These are phyloP conservation scores for Macquaria ambigua DNA, from an alignment of 2,113 vertebrate genomes.

Conservation along the genomic window DNA sequence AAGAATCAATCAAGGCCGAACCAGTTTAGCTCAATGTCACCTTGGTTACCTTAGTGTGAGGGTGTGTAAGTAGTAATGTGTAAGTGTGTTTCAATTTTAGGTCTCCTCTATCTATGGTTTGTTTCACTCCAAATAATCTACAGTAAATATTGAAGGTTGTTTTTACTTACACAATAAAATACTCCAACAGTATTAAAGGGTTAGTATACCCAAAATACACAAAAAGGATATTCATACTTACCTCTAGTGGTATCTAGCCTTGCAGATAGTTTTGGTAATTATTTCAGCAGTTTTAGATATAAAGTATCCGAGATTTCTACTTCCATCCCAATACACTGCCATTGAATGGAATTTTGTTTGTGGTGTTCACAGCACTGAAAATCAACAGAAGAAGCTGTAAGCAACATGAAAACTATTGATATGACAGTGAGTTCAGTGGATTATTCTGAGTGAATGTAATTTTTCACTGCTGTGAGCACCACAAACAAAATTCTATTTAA, in stretches of 20 bases:
- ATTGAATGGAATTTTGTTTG: not conserved
- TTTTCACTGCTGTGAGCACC: not conserved
- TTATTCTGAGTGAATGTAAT: not conserved
- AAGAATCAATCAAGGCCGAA: constrained; percentile 62
- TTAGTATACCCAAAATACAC: not conserved
- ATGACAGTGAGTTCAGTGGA: not conserved
- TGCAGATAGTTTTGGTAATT: not conserved
- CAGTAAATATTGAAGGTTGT: not conserved
- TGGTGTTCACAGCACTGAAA: not conserved
- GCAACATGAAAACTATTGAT: not conserved
- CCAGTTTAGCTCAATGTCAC: constrained; percentile 50
- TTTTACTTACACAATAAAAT: not conserved
- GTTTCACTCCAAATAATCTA: not conserved
- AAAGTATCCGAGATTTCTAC: not conserved
- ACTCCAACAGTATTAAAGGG: not conserved
- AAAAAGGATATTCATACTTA: not conserved
- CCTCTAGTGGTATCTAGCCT: not conserved
- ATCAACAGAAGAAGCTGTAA: not conserved
- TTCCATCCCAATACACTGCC: not conserved
- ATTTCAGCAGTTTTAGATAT: not conserved
- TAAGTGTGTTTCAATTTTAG: not conserved
- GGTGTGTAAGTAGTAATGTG: not conserved
- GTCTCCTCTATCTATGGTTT: not conserved
- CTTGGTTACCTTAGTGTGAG: constrained; percentile 17
- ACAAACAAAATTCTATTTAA: no score